Evolutionary conservation across 1,140 invertebrate species (phyloP), one percentile per base, ranked within the genome.

Genomic region (Aphidius ervi): DNA sequence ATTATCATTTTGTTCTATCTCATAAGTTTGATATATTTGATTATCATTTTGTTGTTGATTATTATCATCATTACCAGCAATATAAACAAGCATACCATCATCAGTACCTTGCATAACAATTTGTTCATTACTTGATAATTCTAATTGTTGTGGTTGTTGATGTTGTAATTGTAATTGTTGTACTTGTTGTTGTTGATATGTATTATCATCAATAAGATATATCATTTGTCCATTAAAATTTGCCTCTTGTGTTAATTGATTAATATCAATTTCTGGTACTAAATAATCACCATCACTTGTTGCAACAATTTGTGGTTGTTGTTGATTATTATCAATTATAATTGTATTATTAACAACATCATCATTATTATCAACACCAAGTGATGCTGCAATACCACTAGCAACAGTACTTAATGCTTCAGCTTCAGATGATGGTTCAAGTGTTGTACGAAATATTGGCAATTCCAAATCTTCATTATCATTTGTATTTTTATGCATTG

Each of bases 301-400:
- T 45, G 61, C 45, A 7, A 66, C 58, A 0, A 66, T 67, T 3
- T 70, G 56, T 9, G 77, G 71, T 3, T 64, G 62, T 9, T 67
- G 65, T 10, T 66, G 60, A 7, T 55, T 23, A 16, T 16, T 16
- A 16, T 16, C 16, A 16, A 16, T 16, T 16, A 16, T 16, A 16
- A 16, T 16, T 16, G 16, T 16, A 16, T 16, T 16, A 16, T 16
- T 16, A 16, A 16, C 16, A 16, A 16, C 16, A 6, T 39, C 42
- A 6, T 84, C 80, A 40, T 80, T 79, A 65, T 87, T 84, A 16
- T 80, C 81, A 20, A 86, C 74, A 9, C 80, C 82, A 5, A 86
- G 72, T 39, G 83, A 85, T 0, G 82, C 77, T 0, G 83, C 82
- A 54, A 86, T 84, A 3, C 82, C 82, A 56, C 76, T 82, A 0